These are phyloP conservation scores for Coenonympha glycerion DNA, from an alignment of 2,888 invertebrate species.

Conservation along the genomic window DNA sequence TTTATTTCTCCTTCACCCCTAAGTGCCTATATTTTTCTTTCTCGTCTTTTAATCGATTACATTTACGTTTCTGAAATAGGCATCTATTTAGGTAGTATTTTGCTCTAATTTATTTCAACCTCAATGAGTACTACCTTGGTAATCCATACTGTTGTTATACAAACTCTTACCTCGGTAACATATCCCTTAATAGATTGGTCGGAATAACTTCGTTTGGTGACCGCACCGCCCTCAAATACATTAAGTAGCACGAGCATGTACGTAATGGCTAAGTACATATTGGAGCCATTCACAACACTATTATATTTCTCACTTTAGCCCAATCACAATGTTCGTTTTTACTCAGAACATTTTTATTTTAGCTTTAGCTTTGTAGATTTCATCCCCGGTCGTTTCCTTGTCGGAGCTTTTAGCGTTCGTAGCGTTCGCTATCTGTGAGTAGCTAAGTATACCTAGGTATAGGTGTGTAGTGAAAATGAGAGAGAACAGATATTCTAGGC, in stretches of 20 bases:
- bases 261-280: slow-evolving; percentile 38
- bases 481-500: slow-evolving; percentile 14
- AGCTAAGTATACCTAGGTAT: slow-evolving; percentile 10
- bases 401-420: slow-evolving; percentile 36
- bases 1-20: too few relatives aligned
- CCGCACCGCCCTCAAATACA: slow-evolving; percentile 51
- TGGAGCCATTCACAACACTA: slow-evolving; percentile 14
- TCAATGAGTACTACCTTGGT: too few relatives aligned
- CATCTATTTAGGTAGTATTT: too few relatives aligned
- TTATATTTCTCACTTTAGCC: slow-evolving; percentile 21
- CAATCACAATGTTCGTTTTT: slow-evolving; percentile 35
- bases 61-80: not conserved
- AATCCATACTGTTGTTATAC: not conserved
- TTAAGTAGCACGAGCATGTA: slow-evolving; percentile 54
- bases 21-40: too few relatives aligned
- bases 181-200: slow-evolving; percentile 89
- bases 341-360: slow-evolving; percentile 45
- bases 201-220: slow-evolving; percentile 82
- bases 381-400: slow-evolving; percentile 56
- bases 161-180: slow-evolving; percentile 82
- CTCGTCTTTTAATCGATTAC: too few relatives aligned
- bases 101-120: too few relatives aligned
- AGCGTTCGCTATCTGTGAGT: slow-evolving; percentile 3
- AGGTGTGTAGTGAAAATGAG: slow-evolving; percentile 3
- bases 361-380: slow-evolving; percentile 41